These are phyloP conservation scores for Rapana venosa DNA, from an alignment of 2,888 invertebrate species.

Conservation along the genomic window DNA sequence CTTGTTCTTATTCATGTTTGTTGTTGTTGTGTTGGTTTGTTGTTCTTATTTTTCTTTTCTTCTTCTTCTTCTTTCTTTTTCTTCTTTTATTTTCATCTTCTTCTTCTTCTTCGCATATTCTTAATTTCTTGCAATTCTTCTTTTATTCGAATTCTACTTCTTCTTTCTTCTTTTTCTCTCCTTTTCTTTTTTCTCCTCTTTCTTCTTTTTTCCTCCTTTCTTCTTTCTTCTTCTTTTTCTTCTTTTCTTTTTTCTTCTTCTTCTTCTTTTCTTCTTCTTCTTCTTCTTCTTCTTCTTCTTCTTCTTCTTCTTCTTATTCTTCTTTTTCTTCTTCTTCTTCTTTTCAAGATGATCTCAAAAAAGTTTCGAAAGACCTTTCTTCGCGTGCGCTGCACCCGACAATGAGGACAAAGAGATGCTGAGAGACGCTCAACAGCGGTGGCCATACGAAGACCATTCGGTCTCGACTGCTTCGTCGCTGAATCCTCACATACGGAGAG, in stretches of 20 bases:
- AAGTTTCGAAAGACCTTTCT: conserved; percentile 31
- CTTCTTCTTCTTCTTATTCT: conserved; percentile 1
- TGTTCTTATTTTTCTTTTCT: neutral
- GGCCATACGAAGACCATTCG: conserved; percentile 52
- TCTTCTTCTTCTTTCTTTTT: conserved; percentile 1
- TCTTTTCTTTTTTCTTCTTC: conserved; percentile 17
- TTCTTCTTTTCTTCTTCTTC: neutral
- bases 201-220: conserved; percentile 14
- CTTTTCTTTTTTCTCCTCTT: neutral
- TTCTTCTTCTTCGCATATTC: neutral
- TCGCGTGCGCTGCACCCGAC: conserved; percentile 48
- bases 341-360: neutral
- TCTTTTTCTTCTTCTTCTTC: too few relatives aligned
- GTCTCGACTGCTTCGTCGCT: conserved; percentile 63
- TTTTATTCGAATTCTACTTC: neutral
- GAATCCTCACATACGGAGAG: conserved; percentile 63
- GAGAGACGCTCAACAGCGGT: conserved; percentile 29
- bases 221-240: conserved; percentile 11
- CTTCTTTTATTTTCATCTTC: neutral
- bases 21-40: neutral
- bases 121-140: neutral
- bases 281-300: neutral
- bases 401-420: conserved; percentile 55
- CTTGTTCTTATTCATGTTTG: neutral
- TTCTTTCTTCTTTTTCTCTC: neutral